Percentiles rank a stretch among this genome's conserved stretches.
These are phyloP conservation scores for Drosophila parabipectinata DNA, from an alignment of 1,140 invertebrate genomes.

Conservation along the genomic window DNA sequence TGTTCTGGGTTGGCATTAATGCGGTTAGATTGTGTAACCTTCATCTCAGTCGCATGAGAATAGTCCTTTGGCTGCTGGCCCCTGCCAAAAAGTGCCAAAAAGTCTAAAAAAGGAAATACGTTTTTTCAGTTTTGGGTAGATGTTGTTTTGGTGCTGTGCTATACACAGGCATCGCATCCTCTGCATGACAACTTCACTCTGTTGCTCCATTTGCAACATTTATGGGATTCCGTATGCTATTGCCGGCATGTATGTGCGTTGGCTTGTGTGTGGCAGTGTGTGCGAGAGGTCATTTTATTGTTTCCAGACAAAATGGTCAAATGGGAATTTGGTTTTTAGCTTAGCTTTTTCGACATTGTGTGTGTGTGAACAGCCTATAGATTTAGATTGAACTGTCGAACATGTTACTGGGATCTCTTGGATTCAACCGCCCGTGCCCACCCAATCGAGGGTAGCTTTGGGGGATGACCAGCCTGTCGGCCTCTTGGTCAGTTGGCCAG, in stretches of 20 bases:
- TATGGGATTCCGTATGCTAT: constrained; percentile 46
- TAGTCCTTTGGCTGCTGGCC: neutral
- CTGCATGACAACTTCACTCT: constrained; percentile 66
- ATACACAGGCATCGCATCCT: constrained; percentile 26
- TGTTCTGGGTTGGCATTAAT: constrained; percentile 54
- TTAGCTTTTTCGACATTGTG: constrained; percentile 21
- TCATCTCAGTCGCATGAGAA: constrained; percentile 45
- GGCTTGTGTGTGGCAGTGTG: constrained; percentile 15
- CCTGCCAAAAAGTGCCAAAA: constrained; percentile 50
- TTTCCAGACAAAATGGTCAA: constrained; percentile 77
- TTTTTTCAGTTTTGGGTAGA: constrained; percentile 34
- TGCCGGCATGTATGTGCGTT: constrained; percentile 6
- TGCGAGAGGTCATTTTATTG: constrained; percentile 70
- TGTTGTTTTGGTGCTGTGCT: constrained; percentile 34
- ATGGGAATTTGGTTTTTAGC: constrained; percentile 71
- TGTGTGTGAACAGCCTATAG: constrained; percentile 58
- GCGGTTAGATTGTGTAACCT: constrained; percentile 64
- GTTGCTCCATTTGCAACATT: constrained; percentile 79
- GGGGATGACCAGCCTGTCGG: constrained; percentile 11
- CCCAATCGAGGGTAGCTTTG: constrained; percentile 11
- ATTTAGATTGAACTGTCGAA: constrained; percentile 78
- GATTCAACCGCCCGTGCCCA: constrained; percentile 5
- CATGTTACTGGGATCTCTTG: constrained; percentile 46
- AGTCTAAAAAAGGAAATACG: constrained; percentile 46
- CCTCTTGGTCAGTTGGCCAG: constrained; percentile 1